Base-by-base conservation (phyloP, 2,113 vertebrate species). In the Ceuthmochares aereus region DNA sequence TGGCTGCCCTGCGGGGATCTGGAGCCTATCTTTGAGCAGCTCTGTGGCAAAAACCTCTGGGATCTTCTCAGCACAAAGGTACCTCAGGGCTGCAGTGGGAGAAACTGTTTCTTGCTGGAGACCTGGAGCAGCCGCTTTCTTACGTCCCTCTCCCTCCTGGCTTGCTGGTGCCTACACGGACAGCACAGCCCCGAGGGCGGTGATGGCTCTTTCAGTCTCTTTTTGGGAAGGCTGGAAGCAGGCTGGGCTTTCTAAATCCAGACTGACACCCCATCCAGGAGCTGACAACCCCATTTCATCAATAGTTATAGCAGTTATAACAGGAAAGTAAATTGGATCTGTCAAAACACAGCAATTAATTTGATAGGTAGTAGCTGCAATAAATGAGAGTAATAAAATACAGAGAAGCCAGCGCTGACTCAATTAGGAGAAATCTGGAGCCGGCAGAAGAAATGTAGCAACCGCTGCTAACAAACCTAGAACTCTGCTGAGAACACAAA, bases 281-380 rank as follows among this genome's bases (percentile, higher is more conserved):
- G 80, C 73, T 84, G 91, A 87, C 62, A 90, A 42, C 56, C 73
- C 34, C 84, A n/a, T 55, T 79, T 72, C 80, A 73, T 75, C 73
- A 66, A 49, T 4, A 80, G 88, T 19, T 90, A 81, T 13, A 89
- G 86, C 81, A 95, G 73, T 49, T 54, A 72, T 82, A 94, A 91
- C 27, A 40, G 77, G 73, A 63, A 91, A 91, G 86, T 87, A 95
- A 92, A 93, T 83, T 69, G 49, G 81, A 82, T 77, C 94, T 96
- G 94, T 94, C 95, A 95, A 95, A 96, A 93, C 84, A 95, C 47
- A 47, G 94, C 92, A 95, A 89, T 95, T 96, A 93, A 93, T 90
- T 84, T 93, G 93, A 94, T 69, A 80, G 82, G 84, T 84, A 83
- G 75, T 40, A 86, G 58, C 1, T 90, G 77, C 86, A 92, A 86